Conservation (phyloP, 2,797 vertebrate species). For the Streptopelia turtur region DNA sequence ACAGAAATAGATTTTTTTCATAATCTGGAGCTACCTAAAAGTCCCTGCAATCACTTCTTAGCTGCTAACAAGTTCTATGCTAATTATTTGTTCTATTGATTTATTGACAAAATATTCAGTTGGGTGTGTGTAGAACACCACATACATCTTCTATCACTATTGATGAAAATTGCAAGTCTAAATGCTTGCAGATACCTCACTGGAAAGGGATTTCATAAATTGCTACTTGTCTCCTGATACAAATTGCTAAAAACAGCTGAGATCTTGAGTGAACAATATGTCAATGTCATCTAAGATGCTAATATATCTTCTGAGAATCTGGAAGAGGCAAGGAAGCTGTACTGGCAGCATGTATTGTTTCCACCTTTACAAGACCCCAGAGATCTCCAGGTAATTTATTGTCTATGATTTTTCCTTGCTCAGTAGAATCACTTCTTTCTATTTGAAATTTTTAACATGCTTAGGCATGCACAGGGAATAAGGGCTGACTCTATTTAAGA, state of each 20-base stretch:
- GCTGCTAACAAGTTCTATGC: neutral
- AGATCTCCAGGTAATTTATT: neutral
- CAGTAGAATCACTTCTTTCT: neutral
- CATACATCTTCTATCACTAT: neutral
- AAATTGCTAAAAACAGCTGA: neutral
- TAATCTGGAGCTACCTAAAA: neutral
- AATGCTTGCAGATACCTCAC: neutral
- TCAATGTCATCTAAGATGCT: neutral
- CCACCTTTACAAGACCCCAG: neutral
- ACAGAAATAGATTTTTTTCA: neutral
- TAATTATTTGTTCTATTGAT: neutral
- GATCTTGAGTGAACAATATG: neutral
- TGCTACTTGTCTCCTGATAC: neutral
- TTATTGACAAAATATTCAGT: neutral
- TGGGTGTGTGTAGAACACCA: neutral
- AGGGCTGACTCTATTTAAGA: neutral
- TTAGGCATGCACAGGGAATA: neutral
- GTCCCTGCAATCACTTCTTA: neutral
- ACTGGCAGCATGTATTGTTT: neutral
- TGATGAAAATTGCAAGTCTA: neutral
- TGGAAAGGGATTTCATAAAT: neutral
- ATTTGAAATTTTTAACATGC: neutral
- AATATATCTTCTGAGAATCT: neutral
- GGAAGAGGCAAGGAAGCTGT: neutral
- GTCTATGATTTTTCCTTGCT: neutral